These are phyloP conservation scores for Rhinichthys klamathensis DNA, from an alignment of 2,113 vertebrate species.

Conservation along the genomic window DNA sequence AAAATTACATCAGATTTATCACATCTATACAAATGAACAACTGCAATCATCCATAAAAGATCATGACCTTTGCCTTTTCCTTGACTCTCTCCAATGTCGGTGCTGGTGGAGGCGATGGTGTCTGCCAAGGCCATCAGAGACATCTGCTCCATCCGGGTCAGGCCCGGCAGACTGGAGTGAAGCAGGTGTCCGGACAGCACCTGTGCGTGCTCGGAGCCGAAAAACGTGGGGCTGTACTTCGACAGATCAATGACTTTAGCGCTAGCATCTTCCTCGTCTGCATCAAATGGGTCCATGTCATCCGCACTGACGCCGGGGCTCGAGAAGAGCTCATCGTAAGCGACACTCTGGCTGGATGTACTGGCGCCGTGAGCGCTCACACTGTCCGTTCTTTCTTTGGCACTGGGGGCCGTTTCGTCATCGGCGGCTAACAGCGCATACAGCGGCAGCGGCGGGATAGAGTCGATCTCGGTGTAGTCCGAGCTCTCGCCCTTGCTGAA, in stretches of 20 bases:
- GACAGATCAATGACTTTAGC: conserved; percentile 92
- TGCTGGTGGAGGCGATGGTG: conserved; percentile 94
- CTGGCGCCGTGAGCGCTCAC: conserved; percentile 77
- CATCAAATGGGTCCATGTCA: conserved; percentile 78
- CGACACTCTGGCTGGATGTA: conserved; percentile 75
- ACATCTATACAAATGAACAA: neutral
- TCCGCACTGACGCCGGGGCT: conserved; percentile 65
- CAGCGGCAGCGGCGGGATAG: conserved; percentile 92
- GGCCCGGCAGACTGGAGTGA: conserved; percentile 92
- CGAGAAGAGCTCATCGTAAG: conserved; percentile 93
- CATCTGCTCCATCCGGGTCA: conserved; percentile 97
- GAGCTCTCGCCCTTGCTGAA: conserved; percentile 85
- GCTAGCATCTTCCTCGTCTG: conserved; percentile 77
- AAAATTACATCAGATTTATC: neutral
- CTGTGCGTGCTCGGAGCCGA: conserved; percentile 93
- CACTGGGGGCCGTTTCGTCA: conserved; percentile 80
- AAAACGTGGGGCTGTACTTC: conserved; percentile 90
- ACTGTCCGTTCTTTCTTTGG: conserved; percentile 64
- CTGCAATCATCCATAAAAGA: neutral
- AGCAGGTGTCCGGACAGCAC: conserved; percentile 93
- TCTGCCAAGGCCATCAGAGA: conserved; percentile 95
- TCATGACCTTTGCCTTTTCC: conserved; percentile 76
- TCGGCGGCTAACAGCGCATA: conserved; percentile 93
- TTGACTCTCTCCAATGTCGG: conserved; percentile 91
- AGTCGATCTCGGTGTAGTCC: conserved; percentile 95